Percentiles rank a stretch among this genome's conserved stretches.
Evolutionary conservation across 2,113 vertebrate genomes (phyloP).

Genomic region (Leptosomus discolor): DNA sequence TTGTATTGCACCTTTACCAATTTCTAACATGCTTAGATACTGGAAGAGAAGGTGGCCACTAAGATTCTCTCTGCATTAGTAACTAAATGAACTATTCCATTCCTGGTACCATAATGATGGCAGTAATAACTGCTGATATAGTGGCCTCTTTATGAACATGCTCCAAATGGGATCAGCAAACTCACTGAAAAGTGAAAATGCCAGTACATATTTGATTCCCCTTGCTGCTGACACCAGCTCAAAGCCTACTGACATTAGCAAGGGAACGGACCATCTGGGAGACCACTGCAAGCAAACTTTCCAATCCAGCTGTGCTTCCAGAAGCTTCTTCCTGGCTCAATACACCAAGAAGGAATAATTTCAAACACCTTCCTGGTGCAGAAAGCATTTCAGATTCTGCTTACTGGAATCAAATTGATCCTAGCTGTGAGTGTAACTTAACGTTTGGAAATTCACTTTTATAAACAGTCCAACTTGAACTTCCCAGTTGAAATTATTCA

Average conservation of each 20-base stretch:
- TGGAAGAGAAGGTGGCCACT: not conserved
- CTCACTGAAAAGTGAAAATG: slow-evolving; percentile 20
- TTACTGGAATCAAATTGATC: not conserved
- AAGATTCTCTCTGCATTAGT: not conserved
- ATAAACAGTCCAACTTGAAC: not conserved
- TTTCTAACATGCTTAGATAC: not conserved
- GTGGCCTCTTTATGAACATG: not conserved
- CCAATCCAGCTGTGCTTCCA: slow-evolving; percentile 26
- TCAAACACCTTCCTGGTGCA: not conserved
- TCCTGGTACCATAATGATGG: not conserved
- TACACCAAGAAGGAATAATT: not conserved
- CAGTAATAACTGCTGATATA: not conserved
- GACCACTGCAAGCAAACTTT: not conserved
- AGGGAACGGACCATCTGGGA: not conserved
- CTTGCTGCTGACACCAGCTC: not conserved
- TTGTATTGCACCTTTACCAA: not conserved
- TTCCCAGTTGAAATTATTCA: not conserved
- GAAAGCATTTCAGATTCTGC: not conserved
- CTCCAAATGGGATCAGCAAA: not conserved
- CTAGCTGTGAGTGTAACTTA: not conserved
- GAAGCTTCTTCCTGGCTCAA: slow-evolving; percentile 19
- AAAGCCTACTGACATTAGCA: slow-evolving; percentile 20
- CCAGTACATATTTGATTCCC: not conserved
- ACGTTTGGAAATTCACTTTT: not conserved
- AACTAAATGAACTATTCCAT: not conserved